A percentile compares a stretch with the other conserved stretches of the same genome.
phyloP scores from a whole-genome alignment of 35 echinoderm and acorn worm species.

The Lytechinus pictus region DNA sequence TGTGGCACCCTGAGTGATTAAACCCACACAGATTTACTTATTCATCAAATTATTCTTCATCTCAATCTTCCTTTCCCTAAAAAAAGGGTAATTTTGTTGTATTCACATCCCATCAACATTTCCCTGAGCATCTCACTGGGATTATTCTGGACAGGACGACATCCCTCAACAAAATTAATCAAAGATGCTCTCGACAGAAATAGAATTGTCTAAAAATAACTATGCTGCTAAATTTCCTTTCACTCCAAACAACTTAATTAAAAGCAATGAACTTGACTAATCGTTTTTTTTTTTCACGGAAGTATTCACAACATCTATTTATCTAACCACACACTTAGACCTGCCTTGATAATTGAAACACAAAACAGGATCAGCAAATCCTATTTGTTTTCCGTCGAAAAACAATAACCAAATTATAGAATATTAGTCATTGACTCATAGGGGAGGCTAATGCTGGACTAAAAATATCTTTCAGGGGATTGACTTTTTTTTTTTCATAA shows the following conservation, averaged over 20 bases:
- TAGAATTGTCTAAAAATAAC: background rate
- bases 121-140: background rate
- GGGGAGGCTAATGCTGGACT: background rate
- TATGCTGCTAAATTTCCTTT: background rate
- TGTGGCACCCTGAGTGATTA: background rate
- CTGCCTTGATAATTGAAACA: background rate
- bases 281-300: background rate
- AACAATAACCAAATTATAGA: background rate
- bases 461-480: background rate
- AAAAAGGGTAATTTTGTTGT: background rate
- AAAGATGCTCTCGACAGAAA: background rate
- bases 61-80: background rate
- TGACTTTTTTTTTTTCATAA: background rate
- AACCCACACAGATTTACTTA: background rate
- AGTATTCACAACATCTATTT: background rate
- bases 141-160: background rate
- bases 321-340: background rate
- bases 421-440: background rate
- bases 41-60: background rate
- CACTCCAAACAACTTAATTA: background rate
- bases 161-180: background rate
- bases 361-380: background rate
- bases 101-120: background rate
- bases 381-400: background rate
- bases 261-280: background rate